Base-by-base conservation (phyloP, 2,888 invertebrate genomes). In the Andrena haemorrhoa region DNA sequence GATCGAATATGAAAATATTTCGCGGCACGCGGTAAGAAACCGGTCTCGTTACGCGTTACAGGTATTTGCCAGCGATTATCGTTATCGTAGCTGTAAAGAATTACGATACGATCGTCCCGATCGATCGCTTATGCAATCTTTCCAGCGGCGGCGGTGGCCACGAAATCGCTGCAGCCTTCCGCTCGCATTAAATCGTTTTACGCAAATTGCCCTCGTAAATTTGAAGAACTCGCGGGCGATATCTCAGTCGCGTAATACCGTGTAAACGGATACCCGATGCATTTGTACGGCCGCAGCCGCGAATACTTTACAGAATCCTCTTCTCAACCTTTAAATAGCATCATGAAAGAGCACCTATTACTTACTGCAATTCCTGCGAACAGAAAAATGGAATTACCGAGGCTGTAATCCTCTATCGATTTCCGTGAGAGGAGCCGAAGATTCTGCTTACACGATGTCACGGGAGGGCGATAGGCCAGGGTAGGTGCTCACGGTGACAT, bases 71-170 rank as follows among this genome's bases (percentile, higher is more conserved):
- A 16, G n/a, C 82, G 84, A 79, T 82, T 79, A 82, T 79, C 84
- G 82, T 84, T 84, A 84, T 79, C 84, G 64, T 82, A 71, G 63
- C 47, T 74, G 76, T 82, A 84, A 84, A 76, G 76, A 71, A 70
- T 82, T 71, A 82, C 79, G 82, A 82, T 79, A 79, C 74, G 79
- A 82, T 79, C 75, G 73, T 53, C 16, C 64, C 26, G 68, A 82
- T 74, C 83, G 76, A 82, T 82, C 71, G 82, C 61, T 70, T 63
- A 63, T 51, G 78, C 72, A 78, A 82, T 68, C 78, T 78, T 75
- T 70, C 72, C 29, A 16, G 56, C 16, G 12, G 56, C 56, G 23
- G 12, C 35, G 68, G 29, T 8, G 23, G 61, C 53, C 71, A 69
- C 63, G 75, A 65, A 78, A 82, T 65, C 74, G 64, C 49, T 35